These are phyloP conservation scores for Chamaea fasciata DNA, from an alignment of 2,113 vertebrate species.

Conservation along the genomic window DNA sequence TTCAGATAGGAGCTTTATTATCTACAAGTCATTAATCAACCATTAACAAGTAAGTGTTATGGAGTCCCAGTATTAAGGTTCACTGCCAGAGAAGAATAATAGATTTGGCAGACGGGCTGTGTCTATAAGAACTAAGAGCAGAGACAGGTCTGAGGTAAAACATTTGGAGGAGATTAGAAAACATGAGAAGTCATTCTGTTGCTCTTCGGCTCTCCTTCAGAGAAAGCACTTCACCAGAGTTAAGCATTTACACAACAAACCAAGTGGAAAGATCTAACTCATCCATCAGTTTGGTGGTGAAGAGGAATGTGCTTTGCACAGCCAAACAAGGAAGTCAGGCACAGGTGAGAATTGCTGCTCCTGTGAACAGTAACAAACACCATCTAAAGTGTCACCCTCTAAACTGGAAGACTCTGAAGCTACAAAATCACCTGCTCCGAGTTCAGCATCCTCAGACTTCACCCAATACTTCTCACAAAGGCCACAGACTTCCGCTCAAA, in stretches of 20 bases:
- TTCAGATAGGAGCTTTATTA: conserved; percentile 55
- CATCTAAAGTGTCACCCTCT: neutral
- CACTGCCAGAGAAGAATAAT: conserved; percentile 23
- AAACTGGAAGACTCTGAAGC: neutral
- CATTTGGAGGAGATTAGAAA: conserved; percentile 45
- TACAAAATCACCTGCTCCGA: neutral
- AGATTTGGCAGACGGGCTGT: conserved; percentile 14
- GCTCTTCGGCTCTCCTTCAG: neutral
- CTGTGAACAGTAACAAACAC: neutral
- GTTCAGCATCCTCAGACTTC: neutral
- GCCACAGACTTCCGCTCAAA: neutral
- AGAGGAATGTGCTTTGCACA: conserved; percentile 23
- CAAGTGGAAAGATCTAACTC: neutral
- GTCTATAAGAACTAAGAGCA: conserved; percentile 2
- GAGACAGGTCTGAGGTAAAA: conserved; percentile 34
- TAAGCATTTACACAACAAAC: conserved; percentile 37
- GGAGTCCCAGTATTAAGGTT: conserved; percentile 16
- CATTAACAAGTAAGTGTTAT: conserved; percentile 39
- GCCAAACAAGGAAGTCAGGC: neutral
- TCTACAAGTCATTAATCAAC: conserved; percentile 57
- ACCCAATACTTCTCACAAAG: neutral
- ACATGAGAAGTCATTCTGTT: conserved; percentile 1
- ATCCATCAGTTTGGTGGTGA: conserved; percentile 29
- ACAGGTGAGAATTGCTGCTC: conserved; percentile 14
- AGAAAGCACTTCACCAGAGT: conserved; percentile 13